Conservation (phyloP, 1,140 invertebrate species). For the Uloborus diversus region DNA sequence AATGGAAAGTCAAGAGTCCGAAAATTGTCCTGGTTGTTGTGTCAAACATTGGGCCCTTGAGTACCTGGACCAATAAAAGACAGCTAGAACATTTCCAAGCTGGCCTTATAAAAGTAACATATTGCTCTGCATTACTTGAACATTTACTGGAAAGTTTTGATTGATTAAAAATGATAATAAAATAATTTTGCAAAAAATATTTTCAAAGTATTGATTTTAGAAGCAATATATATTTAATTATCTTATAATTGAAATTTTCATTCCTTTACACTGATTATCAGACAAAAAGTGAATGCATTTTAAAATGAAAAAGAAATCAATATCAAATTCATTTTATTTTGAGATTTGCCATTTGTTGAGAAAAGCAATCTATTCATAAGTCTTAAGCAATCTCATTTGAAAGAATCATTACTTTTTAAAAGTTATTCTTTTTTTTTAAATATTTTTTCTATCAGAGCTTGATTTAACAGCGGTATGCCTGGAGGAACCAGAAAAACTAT, state of each 20-base stretch:
- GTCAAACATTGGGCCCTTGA: slow-evolving; percentile 46
- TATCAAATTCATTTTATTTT: too few relatives aligned
- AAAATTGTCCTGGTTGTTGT: slow-evolving; percentile 58
- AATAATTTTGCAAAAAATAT: background rate
- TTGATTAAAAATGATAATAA: background rate
- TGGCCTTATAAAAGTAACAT: slow-evolving; percentile 58
- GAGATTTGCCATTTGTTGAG: too few relatives aligned
- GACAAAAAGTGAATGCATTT: too few relatives aligned
- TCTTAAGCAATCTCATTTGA: too few relatives aligned
- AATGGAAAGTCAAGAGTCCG: slow-evolving; percentile 57
- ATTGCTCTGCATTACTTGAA: background rate
- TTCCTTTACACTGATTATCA: too few relatives aligned
- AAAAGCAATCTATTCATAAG: too few relatives aligned
- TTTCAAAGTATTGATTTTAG: background rate
- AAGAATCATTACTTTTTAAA: too few relatives aligned
- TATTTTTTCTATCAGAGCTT: too few relatives aligned
- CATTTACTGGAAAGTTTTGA: background rate
- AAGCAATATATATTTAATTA: background rate
- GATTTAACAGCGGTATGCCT: too few relatives aligned
- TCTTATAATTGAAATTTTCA: background rate
- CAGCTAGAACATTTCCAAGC: slow-evolving; percentile 58
- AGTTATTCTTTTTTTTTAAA: too few relatives aligned
- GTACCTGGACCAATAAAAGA: slow-evolving; percentile 49
- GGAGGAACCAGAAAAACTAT: too few relatives aligned
- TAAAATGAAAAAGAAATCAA: too few relatives aligned